Percentiles rank a stretch among this genome's conserved stretches.
Conservation (phyloP, 2,888 invertebrate species). For the Blastobasis adustella region DNA sequence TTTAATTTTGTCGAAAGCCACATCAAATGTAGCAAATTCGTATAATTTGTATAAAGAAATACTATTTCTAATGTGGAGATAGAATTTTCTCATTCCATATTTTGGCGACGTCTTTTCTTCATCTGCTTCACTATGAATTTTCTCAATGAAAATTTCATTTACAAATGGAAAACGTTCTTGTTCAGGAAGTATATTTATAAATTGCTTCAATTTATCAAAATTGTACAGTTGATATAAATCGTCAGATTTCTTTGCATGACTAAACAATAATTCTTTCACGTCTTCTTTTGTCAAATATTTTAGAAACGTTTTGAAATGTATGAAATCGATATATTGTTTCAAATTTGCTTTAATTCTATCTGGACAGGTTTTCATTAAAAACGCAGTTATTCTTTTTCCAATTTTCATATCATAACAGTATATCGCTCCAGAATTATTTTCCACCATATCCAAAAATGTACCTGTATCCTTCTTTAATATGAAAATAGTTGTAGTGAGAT, state of each 20-base stretch:
- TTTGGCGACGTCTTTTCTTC: constrained; percentile 19
- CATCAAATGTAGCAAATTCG: constrained; percentile 38
- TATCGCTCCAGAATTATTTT: constrained; percentile 8
- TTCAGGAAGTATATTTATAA: constrained; percentile 35
- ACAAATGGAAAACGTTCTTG: constrained; percentile 40
- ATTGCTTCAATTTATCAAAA: constrained; percentile 25
- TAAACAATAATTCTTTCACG: constrained; percentile 34
- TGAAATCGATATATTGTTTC: constrained; percentile 20
- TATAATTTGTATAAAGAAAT: constrained; percentile 37
- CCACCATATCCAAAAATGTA: constrained; percentile 33
- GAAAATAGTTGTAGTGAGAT: constrained; percentile 13
- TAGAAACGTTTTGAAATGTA: constrained; percentile 36
- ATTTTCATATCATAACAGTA: constrained; percentile 13
- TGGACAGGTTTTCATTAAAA: constrained; percentile 36
- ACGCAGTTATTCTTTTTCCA: constrained; percentile 29
- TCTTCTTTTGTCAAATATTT: constrained; percentile 37
- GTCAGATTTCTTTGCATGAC: constrained; percentile 19
- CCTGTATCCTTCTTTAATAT: constrained; percentile 16
- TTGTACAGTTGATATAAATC: constrained; percentile 21
- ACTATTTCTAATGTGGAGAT: constrained; percentile 5
- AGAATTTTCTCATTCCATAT: constrained; percentile 21
- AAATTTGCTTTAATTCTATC: constrained; percentile 36
- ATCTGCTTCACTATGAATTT: constrained; percentile 17
- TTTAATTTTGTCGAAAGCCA: constrained; percentile 37
- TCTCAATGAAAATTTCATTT: constrained; percentile 38